Evolutionary conservation across 2,888 invertebrate species (phyloP).

Genomic region (Cremastinae sp.): DNA sequence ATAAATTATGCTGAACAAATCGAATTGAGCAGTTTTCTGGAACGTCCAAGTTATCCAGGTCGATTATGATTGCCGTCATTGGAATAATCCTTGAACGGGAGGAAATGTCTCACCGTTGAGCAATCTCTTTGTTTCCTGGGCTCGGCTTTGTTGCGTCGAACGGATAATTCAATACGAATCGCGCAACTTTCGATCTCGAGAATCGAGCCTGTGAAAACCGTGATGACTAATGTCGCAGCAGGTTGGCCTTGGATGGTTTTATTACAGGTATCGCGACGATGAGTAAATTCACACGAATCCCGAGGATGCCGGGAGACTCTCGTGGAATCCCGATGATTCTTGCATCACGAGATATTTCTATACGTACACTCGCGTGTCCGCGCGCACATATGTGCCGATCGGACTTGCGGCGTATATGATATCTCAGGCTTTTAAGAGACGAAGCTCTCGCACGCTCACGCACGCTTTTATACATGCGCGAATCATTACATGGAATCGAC

Average conservation of each 20-base stretch:
- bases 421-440: conserved; percentile 35
- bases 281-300: conserved; percentile 58
- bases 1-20: background rate
- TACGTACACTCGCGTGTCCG: conserved; percentile 6
- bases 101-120: conserved; percentile 35
- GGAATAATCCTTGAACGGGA: conserved; percentile 11
- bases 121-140: conserved; percentile 16
- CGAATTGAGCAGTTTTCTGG: no score
- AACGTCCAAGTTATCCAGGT: no score
- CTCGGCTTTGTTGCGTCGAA: background rate
- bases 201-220: conserved; percentile 36
- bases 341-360: conserved; percentile 46
- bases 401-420: conserved; percentile 5
- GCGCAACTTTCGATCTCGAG: conserved; percentile 19
- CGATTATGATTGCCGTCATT: background rate
- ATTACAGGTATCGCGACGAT: conserved; percentile 55
- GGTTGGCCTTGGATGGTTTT: conserved; percentile 38
- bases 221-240: conserved; percentile 42
- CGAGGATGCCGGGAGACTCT: conserved; percentile 51
- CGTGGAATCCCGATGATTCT: conserved; percentile 57
- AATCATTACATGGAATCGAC: conserved; percentile 63
- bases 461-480: conserved; percentile 57
- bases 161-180: conserved; percentile 42
- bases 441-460: conserved; percentile 55
- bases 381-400: conserved; percentile 4